A percentile compares a stretch with the other conserved stretches of the same genome.
Conservation (phyloP, 2,113 vertebrate genomes). For the Bothrops jararaca region DNA sequence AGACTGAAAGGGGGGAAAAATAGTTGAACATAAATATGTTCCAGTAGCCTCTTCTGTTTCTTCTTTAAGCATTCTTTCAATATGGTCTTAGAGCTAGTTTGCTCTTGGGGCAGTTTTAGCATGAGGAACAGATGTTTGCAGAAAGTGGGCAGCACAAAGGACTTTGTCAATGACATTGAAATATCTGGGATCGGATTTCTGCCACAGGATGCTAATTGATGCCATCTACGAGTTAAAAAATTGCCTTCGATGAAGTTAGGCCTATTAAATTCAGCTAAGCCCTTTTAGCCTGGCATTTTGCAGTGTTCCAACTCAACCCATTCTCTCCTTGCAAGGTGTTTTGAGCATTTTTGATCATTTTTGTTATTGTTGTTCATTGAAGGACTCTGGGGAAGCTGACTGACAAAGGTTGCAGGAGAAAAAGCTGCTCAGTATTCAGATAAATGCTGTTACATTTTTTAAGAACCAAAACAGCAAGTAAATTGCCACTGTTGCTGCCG, state of each 20-base stretch:
- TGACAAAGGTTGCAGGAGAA: constrained; percentile 4
- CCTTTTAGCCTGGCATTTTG: neutral
- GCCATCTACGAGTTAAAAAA: neutral
- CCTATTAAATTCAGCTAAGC: rapidly evolving
- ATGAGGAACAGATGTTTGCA: neutral
- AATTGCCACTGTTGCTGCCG: constrained; percentile 14
- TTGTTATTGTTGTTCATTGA: neutral
- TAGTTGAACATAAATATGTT: neutral
- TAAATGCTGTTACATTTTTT: constrained; percentile 22
- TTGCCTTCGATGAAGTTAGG: neutral
- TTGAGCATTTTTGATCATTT: neutral
- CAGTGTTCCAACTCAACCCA: neutral
- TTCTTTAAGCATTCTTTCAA: neutral
- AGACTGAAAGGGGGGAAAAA: neutral
- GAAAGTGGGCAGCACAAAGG: neutral
- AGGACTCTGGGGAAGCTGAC: neutral
- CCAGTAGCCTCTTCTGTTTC: neutral
- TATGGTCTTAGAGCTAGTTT: neutral
- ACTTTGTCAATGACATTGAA: neutral
- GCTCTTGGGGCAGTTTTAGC: neutral
- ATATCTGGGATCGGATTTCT: neutral
- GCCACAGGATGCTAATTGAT: neutral
- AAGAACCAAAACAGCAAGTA: neutral
- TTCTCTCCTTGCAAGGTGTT: neutral
- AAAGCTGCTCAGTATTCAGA: neutral